These are phyloP conservation scores for Catonia carolina DNA, from an alignment of 2,888 invertebrate genomes.

Conservation along the genomic window DNA sequence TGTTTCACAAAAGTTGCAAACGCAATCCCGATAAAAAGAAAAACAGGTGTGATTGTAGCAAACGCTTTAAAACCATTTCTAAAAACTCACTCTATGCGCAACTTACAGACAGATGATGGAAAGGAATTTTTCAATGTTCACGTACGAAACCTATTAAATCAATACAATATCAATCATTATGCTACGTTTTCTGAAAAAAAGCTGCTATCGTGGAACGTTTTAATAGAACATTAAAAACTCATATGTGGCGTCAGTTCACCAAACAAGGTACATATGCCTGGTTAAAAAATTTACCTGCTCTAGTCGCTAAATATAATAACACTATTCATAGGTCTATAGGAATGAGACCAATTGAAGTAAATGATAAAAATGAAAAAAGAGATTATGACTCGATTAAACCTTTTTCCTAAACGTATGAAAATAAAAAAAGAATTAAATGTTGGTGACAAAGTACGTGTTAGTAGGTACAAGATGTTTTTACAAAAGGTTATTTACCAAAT, in stretches of 20 bases:
- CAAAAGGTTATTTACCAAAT: constrained; percentile 15
- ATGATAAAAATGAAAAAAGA: constrained; percentile 10
- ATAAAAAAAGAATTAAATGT: neutral
- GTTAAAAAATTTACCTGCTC: constrained; percentile 17
- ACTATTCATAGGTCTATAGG: constrained; percentile 22
- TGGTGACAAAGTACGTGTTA: constrained; percentile 13
- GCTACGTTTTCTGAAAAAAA: constrained; percentile 20
- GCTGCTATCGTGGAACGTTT: constrained; percentile 25
- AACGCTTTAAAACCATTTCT: constrained; percentile 15
- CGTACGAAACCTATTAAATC: constrained; percentile 23
- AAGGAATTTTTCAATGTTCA: constrained; percentile 28
- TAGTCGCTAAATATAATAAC: constrained; percentile 23
- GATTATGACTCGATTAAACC: neutral
- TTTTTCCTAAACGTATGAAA: neutral
- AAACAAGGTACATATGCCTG: constrained; percentile 16
- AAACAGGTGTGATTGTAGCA: constrained; percentile 18
- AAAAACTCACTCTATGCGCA: constrained; percentile 12
- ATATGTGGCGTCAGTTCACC: constrained; percentile 24
- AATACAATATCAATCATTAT: constrained; percentile 27
- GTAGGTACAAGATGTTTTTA: constrained; percentile 12
- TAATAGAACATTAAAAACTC: constrained; percentile 23
- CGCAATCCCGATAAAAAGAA: constrained; percentile 18
- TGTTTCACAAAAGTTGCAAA: constrained; percentile 14
- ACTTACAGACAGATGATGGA: constrained; percentile 27
- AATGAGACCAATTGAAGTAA: constrained; percentile 26